Evolutionary conservation across 2,113 vertebrate species (phyloP).

Genomic region (Triplophysa tibetana): DNA sequence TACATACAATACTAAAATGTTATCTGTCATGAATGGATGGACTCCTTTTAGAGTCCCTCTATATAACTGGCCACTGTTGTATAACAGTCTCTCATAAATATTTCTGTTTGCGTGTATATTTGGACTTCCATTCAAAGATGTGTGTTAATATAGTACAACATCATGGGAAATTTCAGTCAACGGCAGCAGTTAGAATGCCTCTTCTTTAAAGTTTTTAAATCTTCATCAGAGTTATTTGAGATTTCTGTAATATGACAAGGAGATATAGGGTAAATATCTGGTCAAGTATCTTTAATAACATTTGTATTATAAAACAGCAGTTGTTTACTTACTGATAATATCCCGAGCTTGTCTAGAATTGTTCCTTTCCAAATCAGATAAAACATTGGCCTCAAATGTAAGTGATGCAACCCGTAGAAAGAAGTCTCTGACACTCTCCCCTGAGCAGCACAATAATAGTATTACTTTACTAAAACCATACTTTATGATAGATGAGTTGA

Average conservation of each 20-base stretch:
- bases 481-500: neutral
- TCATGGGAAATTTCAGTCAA: constrained; percentile 34
- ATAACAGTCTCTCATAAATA: too few relatives aligned
- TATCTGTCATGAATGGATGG: too few relatives aligned
- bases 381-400: constrained; percentile 88
- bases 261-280: neutral
- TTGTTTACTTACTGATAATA: constrained; percentile 86
- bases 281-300: too few relatives aligned
- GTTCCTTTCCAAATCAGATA: constrained; percentile 87
- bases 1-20: neutral
- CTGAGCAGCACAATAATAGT: constrained; percentile 61
- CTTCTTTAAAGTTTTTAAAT: constrained; percentile 71
- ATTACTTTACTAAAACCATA: neutral
- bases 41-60: neutral
- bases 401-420: constrained; percentile 91
- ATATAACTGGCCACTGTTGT: neutral
- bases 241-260: constrained; percentile 74
- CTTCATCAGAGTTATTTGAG: constrained; percentile 72
- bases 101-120: neutral
- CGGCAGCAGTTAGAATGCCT: constrained; percentile 83
- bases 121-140: neutral
- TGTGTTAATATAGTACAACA: neutral
- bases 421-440: constrained; percentile 87
- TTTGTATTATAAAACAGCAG: too few relatives aligned
- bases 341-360: constrained; percentile 77